Evolutionary conservation across 1,140 invertebrate genomes (phyloP).

Genomic region (Caerostris darwini): DNA sequence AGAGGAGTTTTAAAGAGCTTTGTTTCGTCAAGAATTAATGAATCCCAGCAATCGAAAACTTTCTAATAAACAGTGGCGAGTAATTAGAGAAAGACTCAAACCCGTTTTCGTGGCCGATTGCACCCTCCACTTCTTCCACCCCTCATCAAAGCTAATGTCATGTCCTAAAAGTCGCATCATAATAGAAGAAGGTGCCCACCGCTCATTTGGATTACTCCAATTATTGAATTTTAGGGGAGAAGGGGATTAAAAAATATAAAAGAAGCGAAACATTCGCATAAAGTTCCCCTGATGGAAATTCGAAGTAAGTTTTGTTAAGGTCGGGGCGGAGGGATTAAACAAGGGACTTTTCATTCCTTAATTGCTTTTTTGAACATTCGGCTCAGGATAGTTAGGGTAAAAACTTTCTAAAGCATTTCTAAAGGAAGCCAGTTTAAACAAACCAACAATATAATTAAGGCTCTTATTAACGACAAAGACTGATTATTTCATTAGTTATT

Average conservation of each 20-base stretch:
- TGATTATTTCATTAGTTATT: background rate
- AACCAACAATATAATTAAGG: background rate
- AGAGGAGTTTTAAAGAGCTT: background rate
- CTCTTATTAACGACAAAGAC: background rate
- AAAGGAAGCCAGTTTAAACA: background rate
- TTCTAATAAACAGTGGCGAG: background rate
- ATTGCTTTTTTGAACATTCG: background rate
- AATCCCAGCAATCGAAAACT: background rate
- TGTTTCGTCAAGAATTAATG: slow-evolving; percentile 19
- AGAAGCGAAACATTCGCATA: background rate
- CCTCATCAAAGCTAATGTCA: background rate
- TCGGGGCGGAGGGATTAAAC: background rate
- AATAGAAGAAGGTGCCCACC: no score
- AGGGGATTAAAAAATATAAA: background rate
- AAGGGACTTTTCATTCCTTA: background rate
- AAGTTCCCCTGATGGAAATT: background rate
- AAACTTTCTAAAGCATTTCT: background rate
- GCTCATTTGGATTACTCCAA: background rate
- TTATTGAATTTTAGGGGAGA: background rate
- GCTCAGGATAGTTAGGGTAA: background rate
- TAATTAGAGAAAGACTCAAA: background rate
- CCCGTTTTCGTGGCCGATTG: background rate
- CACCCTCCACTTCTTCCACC: background rate
- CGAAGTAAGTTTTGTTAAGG: background rate
- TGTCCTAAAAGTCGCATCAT: no score